Conservation (phyloP, 2,888 invertebrate species). For the Platycnemis pennipes region DNA sequence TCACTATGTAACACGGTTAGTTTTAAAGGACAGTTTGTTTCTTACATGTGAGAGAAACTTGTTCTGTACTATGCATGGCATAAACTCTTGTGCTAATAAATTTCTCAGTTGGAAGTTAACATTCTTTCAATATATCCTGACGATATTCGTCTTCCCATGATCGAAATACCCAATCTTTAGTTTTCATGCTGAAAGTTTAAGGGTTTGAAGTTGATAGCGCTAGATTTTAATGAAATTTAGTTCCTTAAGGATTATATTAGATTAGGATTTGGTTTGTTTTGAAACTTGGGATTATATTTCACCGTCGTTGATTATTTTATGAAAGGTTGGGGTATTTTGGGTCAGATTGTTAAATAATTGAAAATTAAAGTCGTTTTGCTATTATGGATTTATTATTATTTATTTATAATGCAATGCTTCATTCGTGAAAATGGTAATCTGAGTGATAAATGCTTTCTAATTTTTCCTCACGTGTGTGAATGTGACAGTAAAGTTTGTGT, state of each 20-base stretch:
- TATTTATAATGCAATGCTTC: no score
- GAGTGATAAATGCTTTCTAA: no score
- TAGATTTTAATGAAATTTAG: no score
- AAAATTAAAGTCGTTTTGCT: no score
- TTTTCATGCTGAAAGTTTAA: background rate
- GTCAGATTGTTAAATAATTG: no score
- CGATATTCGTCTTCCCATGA: background rate
- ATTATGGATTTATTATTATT: no score
- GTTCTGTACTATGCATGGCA: slow-evolving; percentile 62
- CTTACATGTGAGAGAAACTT: slow-evolving; percentile 24
- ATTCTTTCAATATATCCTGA: slow-evolving; percentile 37
- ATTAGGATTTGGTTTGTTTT: no score
- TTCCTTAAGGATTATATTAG: no score
- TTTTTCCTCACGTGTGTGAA: background rate
- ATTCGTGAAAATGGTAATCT: no score
- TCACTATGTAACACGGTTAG: background rate
- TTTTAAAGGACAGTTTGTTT: slow-evolving; percentile 15
- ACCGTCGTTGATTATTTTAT: no score
- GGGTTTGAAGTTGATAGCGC: background rate
- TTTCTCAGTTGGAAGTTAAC: slow-evolving; percentile 8
- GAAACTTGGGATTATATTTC: no score
- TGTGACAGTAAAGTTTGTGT: background rate
- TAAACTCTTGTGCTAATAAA: slow-evolving; percentile 58
- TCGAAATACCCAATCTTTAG: background rate
- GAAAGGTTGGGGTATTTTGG: no score